Base-by-base conservation (phyloP, 1,140 invertebrate species). In the Neodiprion fabricii region DNA sequence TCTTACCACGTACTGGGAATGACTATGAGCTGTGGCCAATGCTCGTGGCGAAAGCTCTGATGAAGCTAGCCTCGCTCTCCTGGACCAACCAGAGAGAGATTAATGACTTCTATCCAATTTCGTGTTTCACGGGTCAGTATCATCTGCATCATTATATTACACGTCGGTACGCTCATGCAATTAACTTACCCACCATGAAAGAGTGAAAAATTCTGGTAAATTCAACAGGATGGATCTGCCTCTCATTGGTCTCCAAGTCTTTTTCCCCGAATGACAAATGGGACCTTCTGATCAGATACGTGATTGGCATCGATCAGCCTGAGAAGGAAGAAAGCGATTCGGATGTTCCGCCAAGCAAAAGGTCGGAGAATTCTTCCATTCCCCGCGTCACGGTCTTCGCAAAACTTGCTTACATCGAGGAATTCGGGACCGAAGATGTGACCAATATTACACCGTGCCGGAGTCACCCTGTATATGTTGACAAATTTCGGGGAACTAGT, bases 21-120 rank as follows among this genome's bases (percentile, higher is more conserved):
- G 17, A 67, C 48, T 75, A 72, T 7, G 83, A 84, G 49, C 67
- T 84, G 11, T 84, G 83, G 83, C 83, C 83, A 0, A 78, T 84
- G 73, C 66, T 84, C 65, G 77, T 84, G 5, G 74, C 82, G 1
- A 84, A 84, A 72, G 83, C 79, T 12, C 10, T 83, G 49, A 65
- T 82, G 21, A 82, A 83, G 50, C 40, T 83, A 3, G 78, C 75
- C 7, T 76, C 80, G 0, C 7, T 79, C 5, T 79, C 78, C 8
- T 81, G 80, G 81, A 77, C 75, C 0, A 48, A n/a, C 1, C 10
- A n/a, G 1, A 53, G 53, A 8, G 82, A 83, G 48, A 75, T 81
- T 5, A 70, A 78, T 4, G 82, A 83, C 40, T 82, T 79, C 14
- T 77, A 79, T 74, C 75, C 73, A 11, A 75, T 83, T 5, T 11